These are phyloP conservation scores for Ciona savignyi DNA, from an alignment of 23 tunicate species.

Conservation along the genomic window DNA sequence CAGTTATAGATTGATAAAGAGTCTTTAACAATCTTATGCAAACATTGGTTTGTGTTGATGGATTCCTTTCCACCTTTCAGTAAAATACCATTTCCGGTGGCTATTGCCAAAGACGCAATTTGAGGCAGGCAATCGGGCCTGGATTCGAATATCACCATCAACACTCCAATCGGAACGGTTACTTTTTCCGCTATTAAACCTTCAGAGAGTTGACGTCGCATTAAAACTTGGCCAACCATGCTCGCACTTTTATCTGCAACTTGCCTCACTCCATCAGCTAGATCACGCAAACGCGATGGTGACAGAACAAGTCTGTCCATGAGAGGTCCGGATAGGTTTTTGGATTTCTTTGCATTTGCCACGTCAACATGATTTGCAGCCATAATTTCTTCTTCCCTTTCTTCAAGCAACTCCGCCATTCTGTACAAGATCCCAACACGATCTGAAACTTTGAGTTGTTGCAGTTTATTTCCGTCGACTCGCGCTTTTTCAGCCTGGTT, in stretches of 20 bases:
- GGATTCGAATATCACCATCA: constrained; percentile 81
- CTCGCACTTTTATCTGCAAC: constrained; percentile 63
- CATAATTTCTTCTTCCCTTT: constrained; percentile 50
- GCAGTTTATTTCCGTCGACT: constrained; percentile 55
- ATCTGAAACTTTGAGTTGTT: constrained; percentile 36
- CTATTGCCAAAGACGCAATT: constrained; percentile 80
- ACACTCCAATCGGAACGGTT: constrained; percentile 76
- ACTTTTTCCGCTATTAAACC: constrained; percentile 61
- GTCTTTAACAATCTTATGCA: constrained; percentile 52
- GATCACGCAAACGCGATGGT: constrained; percentile 51
- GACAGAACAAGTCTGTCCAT: constrained; percentile 62
- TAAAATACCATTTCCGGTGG: constrained; percentile 77
- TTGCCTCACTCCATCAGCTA: constrained; percentile 65
- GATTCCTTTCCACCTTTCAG: constrained; percentile 83
- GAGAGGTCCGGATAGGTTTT: constrained; percentile 42
- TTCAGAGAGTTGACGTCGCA: constrained; percentile 52
- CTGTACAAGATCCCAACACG: constrained; percentile 45
- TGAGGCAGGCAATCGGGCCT: constrained; percentile 93
- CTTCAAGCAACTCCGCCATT: constrained; percentile 53
- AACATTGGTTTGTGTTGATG: constrained; percentile 38
- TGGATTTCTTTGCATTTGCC: constrained; percentile 32
- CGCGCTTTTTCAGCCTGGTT: constrained; percentile 48
- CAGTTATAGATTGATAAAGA: constrained; percentile 44
- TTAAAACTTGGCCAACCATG: constrained; percentile 35
- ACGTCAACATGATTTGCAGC: constrained; percentile 68